Base-by-base conservation (phyloP, 1,140 invertebrate genomes). In the Drosophila oshimai region DNA sequence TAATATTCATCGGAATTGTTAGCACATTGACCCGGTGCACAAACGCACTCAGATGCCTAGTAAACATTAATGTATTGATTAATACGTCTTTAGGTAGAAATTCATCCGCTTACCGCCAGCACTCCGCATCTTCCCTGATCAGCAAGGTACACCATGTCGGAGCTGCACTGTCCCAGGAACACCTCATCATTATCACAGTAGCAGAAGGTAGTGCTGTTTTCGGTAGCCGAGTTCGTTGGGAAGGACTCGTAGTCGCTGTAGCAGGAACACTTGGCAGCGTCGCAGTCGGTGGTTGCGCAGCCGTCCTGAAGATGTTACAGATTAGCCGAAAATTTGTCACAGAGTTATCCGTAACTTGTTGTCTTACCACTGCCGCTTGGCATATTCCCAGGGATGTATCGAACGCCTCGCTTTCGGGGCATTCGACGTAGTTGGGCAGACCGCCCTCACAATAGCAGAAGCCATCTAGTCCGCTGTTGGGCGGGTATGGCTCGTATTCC, bases 381-480 rank as follows among this genome's bases (percentile, higher is more conserved):
- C 79, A 84, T 0, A 70, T 0, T 18, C 15, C 28, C 0, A 61
- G 0, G 0, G 1, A 1, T 0, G 0, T 0, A n/a, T 60, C 18
- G 12, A 49, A 78, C 12, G 20, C n/a, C n/a, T 37, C 22, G 3
- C 37, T 46, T 0, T 46, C 13, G 0, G 24, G 22, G 5, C 79
- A 84, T 0, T 2, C n/a, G 0, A 3, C 6, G 15, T 74, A 84
- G 2, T 13, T 36, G 7, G 77, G 46, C 1, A 73, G 0, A 1
- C 69, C 68, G 1, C n/a, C 31, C 0, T 24, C 0, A 13, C 78
- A 81, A 9, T 69, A 73, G 47, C 78, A 81, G 51, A 76, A 81
- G 24, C 77, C 78, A 0, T 17, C 18, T 4, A 28, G 24, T 2
- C 57, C 61, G 9, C 58, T 45, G 7, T 42, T 34, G 4, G 78